These are phyloP conservation scores for Polyommatus icarus DNA, from an alignment of 2,888 invertebrate species.

Conservation along the genomic window DNA sequence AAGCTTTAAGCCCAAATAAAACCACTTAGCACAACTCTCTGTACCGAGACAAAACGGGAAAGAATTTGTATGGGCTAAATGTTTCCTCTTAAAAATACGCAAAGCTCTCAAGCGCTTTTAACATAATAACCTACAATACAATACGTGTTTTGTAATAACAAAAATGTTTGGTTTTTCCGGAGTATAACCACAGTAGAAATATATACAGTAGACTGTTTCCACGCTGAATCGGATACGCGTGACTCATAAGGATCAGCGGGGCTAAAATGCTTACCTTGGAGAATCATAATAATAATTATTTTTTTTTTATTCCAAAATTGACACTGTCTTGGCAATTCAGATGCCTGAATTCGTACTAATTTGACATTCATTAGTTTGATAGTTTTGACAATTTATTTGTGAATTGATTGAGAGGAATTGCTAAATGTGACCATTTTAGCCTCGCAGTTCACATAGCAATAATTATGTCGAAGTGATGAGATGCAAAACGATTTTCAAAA, in stretches of 20 bases:
- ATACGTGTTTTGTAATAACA: constrained; percentile 12
- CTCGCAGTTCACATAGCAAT: too few species aligned
- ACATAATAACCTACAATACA: constrained; percentile 15
- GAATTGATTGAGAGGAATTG: too few species aligned
- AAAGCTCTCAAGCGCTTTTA: constrained; percentile 6
- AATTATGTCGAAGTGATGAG: too few species aligned
- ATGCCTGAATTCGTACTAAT: too few species aligned
- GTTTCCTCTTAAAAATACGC: constrained; percentile 1
- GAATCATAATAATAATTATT: too few species aligned
- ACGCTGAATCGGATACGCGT: background rate
- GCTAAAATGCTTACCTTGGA: too few species aligned
- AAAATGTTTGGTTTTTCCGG: background rate
- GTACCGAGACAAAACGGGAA: background rate
- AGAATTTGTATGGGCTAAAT: background rate
- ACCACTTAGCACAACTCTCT: background rate
- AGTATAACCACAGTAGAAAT: background rate
- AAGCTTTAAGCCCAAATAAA: background rate
- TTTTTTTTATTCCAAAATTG: too few species aligned
- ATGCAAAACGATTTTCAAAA: background rate
- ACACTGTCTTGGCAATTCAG: too few species aligned
- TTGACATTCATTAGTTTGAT: too few species aligned
- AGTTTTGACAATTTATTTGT: too few species aligned
- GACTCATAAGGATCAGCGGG: background rate
- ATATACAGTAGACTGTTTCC: background rate
- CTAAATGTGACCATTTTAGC: too few species aligned